Base-by-base conservation (phyloP, 1,140 invertebrate genomes). In the Drosophila grimshawi region DNA sequence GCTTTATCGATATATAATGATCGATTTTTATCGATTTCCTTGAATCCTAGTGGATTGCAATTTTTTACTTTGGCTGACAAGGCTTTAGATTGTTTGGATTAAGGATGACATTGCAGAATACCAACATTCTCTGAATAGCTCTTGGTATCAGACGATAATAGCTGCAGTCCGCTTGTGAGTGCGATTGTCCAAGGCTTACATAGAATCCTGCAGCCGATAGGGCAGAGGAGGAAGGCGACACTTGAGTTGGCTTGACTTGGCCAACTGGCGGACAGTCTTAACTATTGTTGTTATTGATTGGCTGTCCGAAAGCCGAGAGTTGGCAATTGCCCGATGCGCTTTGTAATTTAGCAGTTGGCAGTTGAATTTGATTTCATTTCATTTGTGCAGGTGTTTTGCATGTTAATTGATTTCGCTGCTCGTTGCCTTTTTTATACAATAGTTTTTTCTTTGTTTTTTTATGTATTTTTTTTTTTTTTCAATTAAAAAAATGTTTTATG, bases 301-400 rank as follows among this genome's bases (percentile, higher is more conserved):
- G 32, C 51, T 68, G 59, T 51, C 43, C 45, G n/a, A 29, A 11
- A 19, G 48, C 19, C 39, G 5, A 37, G 7, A 52, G 30, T 51
- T 29, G 59, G 61, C 59, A 33, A 33, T 49, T 67, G 19, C 33
- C 43, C 53, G 11, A 30, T 41, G 65, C 27, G 6, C 46, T 48
- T 60, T 46, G 30, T 30, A 30, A 32, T 48, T 51, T 35, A 37
- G 19, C 67, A 29, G 33, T 33, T 72, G 62, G 53, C 48, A 43
- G 52, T 32, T 62, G 66, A 59, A 77, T 74, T 81, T 77, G 72
- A 88, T 80, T 82, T 76, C 61, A 70, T 79, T 86, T 86, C 78
- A 86, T 86, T 88, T 82, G 63, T 56, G 63, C 71, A 65, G 76
- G 83, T 88, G 63, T 86, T 86, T 88, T 86, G 80, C 83, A 80